Evolutionary conservation across 2,888 invertebrate species (phyloP).

Genomic region (Cataglyphis cursor): DNA sequence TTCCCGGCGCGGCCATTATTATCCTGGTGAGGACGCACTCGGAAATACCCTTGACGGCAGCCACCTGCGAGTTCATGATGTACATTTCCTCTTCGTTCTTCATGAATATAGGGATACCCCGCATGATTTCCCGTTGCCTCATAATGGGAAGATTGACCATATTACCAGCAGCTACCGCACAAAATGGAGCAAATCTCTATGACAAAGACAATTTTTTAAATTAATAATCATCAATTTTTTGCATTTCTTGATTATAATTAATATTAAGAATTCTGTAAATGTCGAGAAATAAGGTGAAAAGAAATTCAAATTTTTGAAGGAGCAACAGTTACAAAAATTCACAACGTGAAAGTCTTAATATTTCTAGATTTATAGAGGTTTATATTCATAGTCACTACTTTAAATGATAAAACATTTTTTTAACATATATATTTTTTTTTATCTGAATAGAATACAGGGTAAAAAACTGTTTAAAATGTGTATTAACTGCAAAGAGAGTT

Average conservation of each 20-base stretch:
- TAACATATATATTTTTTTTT: neutral
- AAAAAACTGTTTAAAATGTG: neutral
- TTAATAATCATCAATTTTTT: neutral
- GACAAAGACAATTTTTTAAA: neutral
- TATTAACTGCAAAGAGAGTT: constrained; percentile 64
- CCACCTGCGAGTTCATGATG: constrained; percentile 73
- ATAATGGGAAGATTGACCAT: constrained; percentile 74
- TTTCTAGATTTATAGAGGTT: neutral
- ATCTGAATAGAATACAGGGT: neutral
- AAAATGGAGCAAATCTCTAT: constrained; percentile 74
- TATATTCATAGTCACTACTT: neutral
- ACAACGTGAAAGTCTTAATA: neutral
- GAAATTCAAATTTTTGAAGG: neutral
- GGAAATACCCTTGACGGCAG: constrained; percentile 71
- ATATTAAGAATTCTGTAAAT: neutral
- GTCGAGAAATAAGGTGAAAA: neutral
- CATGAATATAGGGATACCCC: constrained; percentile 66
- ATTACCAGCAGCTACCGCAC: constrained; percentile 72
- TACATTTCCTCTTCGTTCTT: constrained; percentile 53
- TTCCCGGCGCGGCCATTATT: constrained; percentile 72
- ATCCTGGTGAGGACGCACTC: constrained; percentile 73
- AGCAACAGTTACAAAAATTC: neutral
- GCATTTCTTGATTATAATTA: neutral
- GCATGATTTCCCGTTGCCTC: constrained; percentile 70
- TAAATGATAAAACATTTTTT: neutral